phyloP scores from a whole-genome alignment of 35 echinoderm and acorn worm species.

The Chiridota heheva region DNA sequence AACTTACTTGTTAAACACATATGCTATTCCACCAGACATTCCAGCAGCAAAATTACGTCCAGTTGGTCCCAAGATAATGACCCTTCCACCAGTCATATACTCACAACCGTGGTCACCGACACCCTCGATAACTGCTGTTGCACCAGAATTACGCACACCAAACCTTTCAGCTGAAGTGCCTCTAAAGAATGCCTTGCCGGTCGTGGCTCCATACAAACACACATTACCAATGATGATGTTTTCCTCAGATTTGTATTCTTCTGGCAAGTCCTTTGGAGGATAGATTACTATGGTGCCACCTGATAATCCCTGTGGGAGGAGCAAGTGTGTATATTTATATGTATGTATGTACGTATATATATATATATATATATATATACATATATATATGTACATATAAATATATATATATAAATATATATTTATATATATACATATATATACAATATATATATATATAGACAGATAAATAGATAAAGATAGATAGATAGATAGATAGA shows the following conservation, averaged over 20 bases:
- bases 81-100: constrained; percentile 94
- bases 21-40: constrained; percentile 95
- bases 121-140: constrained; percentile 71
- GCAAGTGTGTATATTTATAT: no score
- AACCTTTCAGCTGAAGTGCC: constrained; percentile 89
- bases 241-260: constrained; percentile 74
- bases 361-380: no score
- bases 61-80: constrained; percentile 79
- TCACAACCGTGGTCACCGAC: constrained; percentile 97
- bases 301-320: constrained; percentile 94
- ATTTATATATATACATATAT: no score
- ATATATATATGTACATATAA: no score
- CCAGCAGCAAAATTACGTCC: constrained; percentile 99
- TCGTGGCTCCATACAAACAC: constrained; percentile 92
- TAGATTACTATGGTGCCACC: constrained; percentile 87
- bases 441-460: no score
- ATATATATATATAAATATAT: no score
- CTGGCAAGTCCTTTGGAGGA: constrained; percentile 67
- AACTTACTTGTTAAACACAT: constrained; percentile 85
- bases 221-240: constrained; percentile 98
- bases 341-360: no score
- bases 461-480: no score
- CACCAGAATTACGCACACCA: constrained; percentile 98
- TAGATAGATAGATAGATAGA: no score
- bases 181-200: constrained; percentile 89